A percentile compares a stretch with the other conserved stretches of the same genome.
Conservation (phyloP, 2,888 invertebrate species). For the Acleris literana region DNA sequence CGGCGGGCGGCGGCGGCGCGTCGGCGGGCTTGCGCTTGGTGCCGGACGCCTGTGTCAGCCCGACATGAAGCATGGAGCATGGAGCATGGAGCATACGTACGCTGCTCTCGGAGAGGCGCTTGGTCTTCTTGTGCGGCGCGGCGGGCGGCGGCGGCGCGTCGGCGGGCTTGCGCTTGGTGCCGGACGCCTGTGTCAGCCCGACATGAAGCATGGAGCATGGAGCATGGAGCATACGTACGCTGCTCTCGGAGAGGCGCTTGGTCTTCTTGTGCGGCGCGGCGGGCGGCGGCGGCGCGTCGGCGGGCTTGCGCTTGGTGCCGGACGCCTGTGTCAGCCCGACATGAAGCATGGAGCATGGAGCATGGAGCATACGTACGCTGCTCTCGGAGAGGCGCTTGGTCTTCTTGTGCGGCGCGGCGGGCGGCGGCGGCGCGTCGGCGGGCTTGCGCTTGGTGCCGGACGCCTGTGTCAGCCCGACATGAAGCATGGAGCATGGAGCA, state of each 20-base stretch:
- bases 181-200: too few relatives aligned
- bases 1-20: conserved; percentile 61
- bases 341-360: too few relatives aligned
- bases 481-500: conserved; percentile 41
- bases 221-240: conserved; percentile 56
- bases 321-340: too few relatives aligned
- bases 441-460: conserved; percentile 24
- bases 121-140: conserved; percentile 62
- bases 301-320: too few relatives aligned
- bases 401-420: conserved; percentile 59
- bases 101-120: conserved; percentile 65
- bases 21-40: conserved; percentile 37
- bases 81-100: conserved; percentile 33
- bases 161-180: too few relatives aligned
- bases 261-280: conserved; percentile 53
- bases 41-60: too few relatives aligned
- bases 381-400: conserved; percentile 72
- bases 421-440: conserved; percentile 59
- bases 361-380: conserved; percentile 59
- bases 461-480: conserved; percentile 24
- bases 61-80: too few relatives aligned
- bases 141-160: too few relatives aligned
- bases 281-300: too few relatives aligned
- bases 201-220: conserved; percentile 44
- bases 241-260: conserved; percentile 52